Percentiles rank a stretch among this genome's conserved stretches.
Conservation (phyloP, 2,113 vertebrate species). For the Micronisus gabar region DNA sequence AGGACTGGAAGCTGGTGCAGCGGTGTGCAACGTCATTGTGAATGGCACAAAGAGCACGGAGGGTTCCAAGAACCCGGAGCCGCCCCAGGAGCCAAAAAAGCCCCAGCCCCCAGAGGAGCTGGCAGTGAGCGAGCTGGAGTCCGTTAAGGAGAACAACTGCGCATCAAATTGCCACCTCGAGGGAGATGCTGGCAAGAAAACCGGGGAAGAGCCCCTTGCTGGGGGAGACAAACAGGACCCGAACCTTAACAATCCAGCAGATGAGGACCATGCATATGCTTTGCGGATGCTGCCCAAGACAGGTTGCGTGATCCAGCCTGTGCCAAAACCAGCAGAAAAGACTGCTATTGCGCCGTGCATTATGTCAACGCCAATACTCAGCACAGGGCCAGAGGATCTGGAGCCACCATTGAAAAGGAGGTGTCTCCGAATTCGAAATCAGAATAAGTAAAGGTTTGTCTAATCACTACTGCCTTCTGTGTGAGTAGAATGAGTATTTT, state of each 20-base stretch:
- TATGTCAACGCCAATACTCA: slow-evolving; percentile 86
- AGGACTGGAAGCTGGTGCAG: slow-evolving; percentile 74
- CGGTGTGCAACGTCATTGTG: slow-evolving; percentile 95
- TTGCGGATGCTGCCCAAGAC: slow-evolving; percentile 92
- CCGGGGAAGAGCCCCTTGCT: slow-evolving; percentile 81
- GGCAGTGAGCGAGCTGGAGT: slow-evolving; percentile 87
- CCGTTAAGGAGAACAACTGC: slow-evolving; percentile 98
- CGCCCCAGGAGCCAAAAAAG: slow-evolving; percentile 66
- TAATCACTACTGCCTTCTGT: slow-evolving; percentile 60
- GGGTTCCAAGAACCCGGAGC: slow-evolving; percentile 71
- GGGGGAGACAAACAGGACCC: slow-evolving; percentile 86
- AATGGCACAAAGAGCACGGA: slow-evolving; percentile 85
- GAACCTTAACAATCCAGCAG: slow-evolving; percentile 86
- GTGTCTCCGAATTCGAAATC: slow-evolving; percentile 99
- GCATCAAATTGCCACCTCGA: slow-evolving; percentile 81
- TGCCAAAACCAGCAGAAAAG: slow-evolving; percentile 95
- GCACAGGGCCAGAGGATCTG: slow-evolving; percentile 89
- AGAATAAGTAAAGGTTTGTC: slow-evolving; percentile 98
- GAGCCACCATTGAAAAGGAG: slow-evolving; percentile 97
- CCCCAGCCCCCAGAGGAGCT: slow-evolving; percentile 73
- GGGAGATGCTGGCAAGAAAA: slow-evolving; percentile 83
- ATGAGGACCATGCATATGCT: slow-evolving; percentile 94
- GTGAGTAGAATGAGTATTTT: slow-evolving; percentile 50
- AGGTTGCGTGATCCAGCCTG: slow-evolving; percentile 97
- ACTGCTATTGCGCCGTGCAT: slow-evolving; percentile 89